Evolutionary conservation across 2,797 vertebrate species (phyloP).

Genomic region (Kryptopterus vitreolus): DNA sequence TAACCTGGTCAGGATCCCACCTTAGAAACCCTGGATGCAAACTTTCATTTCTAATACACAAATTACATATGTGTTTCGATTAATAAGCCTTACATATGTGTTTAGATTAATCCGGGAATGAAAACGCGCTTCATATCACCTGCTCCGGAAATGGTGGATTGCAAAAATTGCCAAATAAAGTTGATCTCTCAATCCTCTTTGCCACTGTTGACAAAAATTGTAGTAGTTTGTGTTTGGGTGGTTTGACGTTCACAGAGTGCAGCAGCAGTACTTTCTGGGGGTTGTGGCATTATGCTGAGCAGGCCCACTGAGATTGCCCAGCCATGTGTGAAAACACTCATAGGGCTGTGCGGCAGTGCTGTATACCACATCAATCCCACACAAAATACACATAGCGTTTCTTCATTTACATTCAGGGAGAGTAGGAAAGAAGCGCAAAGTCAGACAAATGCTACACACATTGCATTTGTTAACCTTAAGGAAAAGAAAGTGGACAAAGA

Average conservation of each 20-base stretch:
- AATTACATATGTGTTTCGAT: background rate
- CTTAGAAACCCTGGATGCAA: background rate
- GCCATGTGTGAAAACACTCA: constrained; percentile 52
- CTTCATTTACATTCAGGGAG: constrained; percentile 65
- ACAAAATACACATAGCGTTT: constrained; percentile 27
- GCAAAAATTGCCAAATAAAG: constrained; percentile 2
- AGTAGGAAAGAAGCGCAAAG: constrained; percentile 54
- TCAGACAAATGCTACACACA: constrained; percentile 44
- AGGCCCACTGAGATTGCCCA: constrained; percentile 38
- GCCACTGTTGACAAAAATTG: background rate
- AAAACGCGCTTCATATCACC: no score
- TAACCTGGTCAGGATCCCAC: background rate
- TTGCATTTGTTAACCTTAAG: constrained; percentile 62
- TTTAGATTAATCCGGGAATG: no score
- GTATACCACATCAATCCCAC: constrained; percentile 6
- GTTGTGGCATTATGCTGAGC: constrained; percentile 3
- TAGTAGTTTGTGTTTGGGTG: background rate
- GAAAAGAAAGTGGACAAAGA: constrained; percentile 22
- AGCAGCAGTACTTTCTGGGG: constrained; percentile 9
- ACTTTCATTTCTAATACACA: no score
- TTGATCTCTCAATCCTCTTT: background rate
- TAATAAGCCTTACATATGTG: background rate
- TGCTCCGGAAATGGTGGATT: background rate
- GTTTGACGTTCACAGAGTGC: background rate
- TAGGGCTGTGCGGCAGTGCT: constrained; percentile 29